Base-by-base conservation (phyloP, 2,888 invertebrate species). In the Dichetophora obliterata region DNA sequence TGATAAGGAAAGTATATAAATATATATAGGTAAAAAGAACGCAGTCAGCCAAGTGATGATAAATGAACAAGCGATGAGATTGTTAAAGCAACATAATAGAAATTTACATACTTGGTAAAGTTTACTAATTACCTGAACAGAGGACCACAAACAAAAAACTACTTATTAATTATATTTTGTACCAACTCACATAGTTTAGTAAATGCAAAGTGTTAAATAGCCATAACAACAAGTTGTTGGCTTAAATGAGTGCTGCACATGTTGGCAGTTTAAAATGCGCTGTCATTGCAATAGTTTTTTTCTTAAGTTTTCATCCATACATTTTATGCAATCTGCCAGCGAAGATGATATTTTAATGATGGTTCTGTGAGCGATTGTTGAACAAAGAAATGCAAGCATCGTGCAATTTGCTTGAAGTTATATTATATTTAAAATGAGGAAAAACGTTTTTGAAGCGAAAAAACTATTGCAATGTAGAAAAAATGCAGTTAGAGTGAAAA, bases 51-150 rank as follows among this genome's bases (percentile, higher is more conserved):
- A 27, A 54, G 59, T n/a, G 16, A 48, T 73, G 72, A 73, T 73
- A 61, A 73, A 73, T 73, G 72, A 73, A 61, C 27, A n/a, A 27
- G 24, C 6, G 63, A 73, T 73, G 72, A 73, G 16, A 63, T 73
- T 9, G 54, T 61, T 50, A 50, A 68, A 61, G n/a, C n/a, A 74
- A 66, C 43, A 19, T 19, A 19, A 19, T 54, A 43, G 43, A 43
- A 43, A 43, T 43, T 43, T 43, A 43, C 43, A 43, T 43, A 43
- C 43, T 43, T 43, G 43, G 43, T 14, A 43, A 43, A 43, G 5
- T 54, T 54, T 54, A 19, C 22, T 54, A 19, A 54, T 54, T 19
- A 54, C 2, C 19, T 19, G 54, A 11, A 14, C 14, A 11, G 11
- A 43, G 1, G 11, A 43, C 1, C 43, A 43, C 19, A 54, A 16